These are phyloP conservation scores for Nematopogon swammerdamellus DNA, from an alignment of 2,888 invertebrate genomes.

Conservation along the genomic window DNA sequence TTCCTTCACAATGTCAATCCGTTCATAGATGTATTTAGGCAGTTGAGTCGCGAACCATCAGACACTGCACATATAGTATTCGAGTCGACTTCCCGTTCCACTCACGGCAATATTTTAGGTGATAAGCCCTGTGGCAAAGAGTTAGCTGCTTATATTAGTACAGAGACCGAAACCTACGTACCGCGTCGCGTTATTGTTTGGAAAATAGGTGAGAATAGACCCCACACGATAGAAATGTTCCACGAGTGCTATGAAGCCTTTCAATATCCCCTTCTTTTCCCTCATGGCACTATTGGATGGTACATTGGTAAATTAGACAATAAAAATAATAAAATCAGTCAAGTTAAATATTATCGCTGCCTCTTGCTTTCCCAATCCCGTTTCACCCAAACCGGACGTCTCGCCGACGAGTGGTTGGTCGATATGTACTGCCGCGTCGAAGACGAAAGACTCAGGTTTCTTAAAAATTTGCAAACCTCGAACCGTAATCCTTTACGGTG, in stretches of 20 bases:
- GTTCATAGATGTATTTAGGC: no score
- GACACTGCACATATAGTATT: no score
- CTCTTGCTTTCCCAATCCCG: constrained; percentile 5
- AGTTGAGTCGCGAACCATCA: no score
- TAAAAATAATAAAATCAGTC: constrained; percentile 4
- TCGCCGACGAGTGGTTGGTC: constrained; percentile 9
- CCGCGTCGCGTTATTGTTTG: constrained; percentile 8
- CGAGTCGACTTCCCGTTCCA: no score
- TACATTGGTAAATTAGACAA: constrained; percentile 2
- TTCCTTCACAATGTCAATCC: no score
- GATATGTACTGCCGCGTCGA: constrained; percentile 8
- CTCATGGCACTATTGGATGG: constrained; percentile 6
- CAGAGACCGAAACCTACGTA: constrained; percentile 4
- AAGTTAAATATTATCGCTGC: constrained; percentile 5
- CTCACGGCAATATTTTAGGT: constrained; percentile 8
- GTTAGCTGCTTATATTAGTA: constrained; percentile 7
- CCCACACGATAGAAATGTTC: constrained; percentile 7
- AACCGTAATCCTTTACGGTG: not conserved
- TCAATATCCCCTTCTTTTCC: constrained; percentile 5
- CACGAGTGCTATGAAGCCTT: constrained; percentile 7
- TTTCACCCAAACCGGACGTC: constrained; percentile 4
- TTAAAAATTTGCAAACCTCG: not conserved
- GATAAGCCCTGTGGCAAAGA: constrained; percentile 6
- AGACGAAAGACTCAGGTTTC: constrained; percentile 7
- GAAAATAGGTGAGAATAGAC: constrained; percentile 8